Conservation (phyloP, 2,113 vertebrate species). For the Daboia siamensis region DNA sequence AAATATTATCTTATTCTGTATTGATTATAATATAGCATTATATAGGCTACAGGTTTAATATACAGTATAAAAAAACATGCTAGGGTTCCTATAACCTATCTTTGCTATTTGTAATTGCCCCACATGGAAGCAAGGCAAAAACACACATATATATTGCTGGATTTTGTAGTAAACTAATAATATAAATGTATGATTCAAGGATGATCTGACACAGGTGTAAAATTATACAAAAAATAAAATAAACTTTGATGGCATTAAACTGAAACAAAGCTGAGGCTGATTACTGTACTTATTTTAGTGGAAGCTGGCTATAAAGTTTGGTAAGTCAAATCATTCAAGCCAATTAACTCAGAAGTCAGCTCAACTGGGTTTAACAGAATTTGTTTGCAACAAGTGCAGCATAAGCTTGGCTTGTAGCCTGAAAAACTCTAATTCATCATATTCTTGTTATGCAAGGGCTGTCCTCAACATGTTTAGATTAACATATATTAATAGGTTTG, state of each 20-base stretch:
- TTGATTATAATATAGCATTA: background rate
- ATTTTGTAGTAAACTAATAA: background rate
- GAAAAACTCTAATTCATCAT: background rate
- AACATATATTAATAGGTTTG: background rate
- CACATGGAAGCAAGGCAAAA: background rate
- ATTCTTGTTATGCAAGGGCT: background rate
- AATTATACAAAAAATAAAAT: background rate
- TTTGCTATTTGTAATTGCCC: background rate
- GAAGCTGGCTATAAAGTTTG: background rate
- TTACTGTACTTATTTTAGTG: background rate
- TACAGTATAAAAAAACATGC: background rate
- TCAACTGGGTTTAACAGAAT: background rate
- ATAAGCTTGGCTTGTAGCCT: background rate
- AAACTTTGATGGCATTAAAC: background rate
- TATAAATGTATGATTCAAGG: background rate
- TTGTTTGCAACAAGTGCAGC: background rate
- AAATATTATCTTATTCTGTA: background rate
- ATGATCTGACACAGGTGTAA: background rate
- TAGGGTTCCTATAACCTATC: too few species aligned
- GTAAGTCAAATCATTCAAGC: background rate
- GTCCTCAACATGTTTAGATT: background rate
- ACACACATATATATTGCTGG: background rate
- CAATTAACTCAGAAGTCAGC: background rate
- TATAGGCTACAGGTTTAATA: background rate
- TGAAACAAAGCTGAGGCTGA: background rate